A percentile compares a stretch with the other conserved stretches of the same genome.
Evolutionary conservation across 2,113 vertebrate species (phyloP).

Genomic region (Leuciscus idus): DNA sequence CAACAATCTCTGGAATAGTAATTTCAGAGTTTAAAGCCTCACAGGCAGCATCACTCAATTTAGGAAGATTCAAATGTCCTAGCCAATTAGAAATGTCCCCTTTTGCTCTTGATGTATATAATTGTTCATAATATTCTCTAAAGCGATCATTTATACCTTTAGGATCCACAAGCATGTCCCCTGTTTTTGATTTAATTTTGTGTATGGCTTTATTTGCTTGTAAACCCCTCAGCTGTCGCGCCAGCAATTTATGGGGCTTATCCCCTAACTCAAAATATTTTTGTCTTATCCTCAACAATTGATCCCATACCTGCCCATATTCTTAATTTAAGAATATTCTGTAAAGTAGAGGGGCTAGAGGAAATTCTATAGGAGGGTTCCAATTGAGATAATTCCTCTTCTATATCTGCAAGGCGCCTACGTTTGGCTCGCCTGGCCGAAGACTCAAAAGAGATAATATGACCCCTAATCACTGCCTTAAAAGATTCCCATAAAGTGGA

Average conservation of each 20-base stretch:
- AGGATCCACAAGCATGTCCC: constrained; percentile 24
- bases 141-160: constrained; percentile 38
- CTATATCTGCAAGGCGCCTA: neutral
- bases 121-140: constrained; percentile 37
- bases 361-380: neutral
- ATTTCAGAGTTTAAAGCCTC: constrained; percentile 36
- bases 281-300: neutral
- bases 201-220: constrained; percentile 37
- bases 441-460: neutral
- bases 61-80: constrained; percentile 8
- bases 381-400: neutral
- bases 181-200: constrained; percentile 45
- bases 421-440: neutral
- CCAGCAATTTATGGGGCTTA: neutral
- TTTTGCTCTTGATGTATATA: constrained; percentile 1
- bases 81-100: neutral
- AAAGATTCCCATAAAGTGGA: neutral
- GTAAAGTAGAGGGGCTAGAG: neutral
- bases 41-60: constrained; percentile 1
- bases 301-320: neutral
- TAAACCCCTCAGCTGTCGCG: constrained; percentile 2
- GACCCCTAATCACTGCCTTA: neutral
- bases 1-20: constrained; percentile 6
- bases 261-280: constrained; percentile 2
- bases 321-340: neutral